Base-by-base conservation (phyloP, 2,113 vertebrate genomes). In the Balaeniceps rex region DNA sequence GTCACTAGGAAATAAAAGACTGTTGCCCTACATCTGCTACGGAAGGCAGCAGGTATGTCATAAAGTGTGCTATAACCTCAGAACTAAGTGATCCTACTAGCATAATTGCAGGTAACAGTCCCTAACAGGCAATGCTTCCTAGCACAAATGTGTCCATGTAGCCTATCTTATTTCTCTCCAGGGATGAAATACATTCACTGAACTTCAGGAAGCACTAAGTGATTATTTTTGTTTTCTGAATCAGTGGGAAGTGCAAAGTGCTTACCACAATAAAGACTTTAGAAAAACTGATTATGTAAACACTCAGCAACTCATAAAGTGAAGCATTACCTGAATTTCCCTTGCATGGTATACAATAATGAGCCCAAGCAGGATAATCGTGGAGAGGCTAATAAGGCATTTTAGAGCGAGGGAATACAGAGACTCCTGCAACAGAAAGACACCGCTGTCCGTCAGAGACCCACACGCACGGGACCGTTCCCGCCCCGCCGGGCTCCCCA, bases 371-470 rank as follows among this genome's bases (percentile, higher is more conserved):
- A 99, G 98, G 96, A 99, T 99, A 98, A 99, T 99, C 93, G 99
- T 99, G 98, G 99, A 99, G 98, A 99, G 99, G 98, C 99, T 99
- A 98, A 99, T 99, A 99, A 99, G 99, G 99, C 99, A 99, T 99
- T 99, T 99, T 97, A 99, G 99, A 98, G 99, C 99, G 99, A 99
- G 98, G 97, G 99, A 99, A 98, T 99, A 99, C 97, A 99, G 98
- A 94, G 99, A 99, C 97, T 99, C 99, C 99, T 99, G 99, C 82
- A 98, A 98, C 57, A 98, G 85, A 98, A 95, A 98, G 93, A 98
- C 40, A 95, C 94, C 88, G 57, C 90, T 85, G 82, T 91, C 63
- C 9, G 69, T 88, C 68, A 88, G 66, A 79, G 68, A 88, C 72
- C n/a, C 51, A 42, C 58, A 42, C 16, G 36, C 57, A 42, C 23